Evolutionary conservation across 2,888 invertebrate genomes (phyloP), one percentile per base, ranked within the genome.

Genomic region (Sinohyriopsis cumingii): DNA sequence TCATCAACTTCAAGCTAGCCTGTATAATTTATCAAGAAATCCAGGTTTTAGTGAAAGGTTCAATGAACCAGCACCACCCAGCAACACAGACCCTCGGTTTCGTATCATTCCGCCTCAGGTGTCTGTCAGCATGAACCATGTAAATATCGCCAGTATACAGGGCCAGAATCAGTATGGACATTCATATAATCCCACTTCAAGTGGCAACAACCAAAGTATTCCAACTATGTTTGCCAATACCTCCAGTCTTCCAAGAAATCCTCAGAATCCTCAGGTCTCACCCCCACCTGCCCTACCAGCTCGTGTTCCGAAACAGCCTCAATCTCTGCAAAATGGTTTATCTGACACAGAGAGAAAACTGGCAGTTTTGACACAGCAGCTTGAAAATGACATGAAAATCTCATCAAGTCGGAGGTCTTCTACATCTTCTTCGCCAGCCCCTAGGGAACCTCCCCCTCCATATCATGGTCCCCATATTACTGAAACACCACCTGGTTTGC

Each of bases 401-500:
- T 78, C 82, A 18, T 76, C 82, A 56, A 77, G 80, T 59, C 73
- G 78, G 5, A 74, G 78, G 59, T 75, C 80, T 18, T 63, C 76
- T 55, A 76, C 80, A 22, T 75, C 78, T n/a, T 68, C 71, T 53
- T 67, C 76, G 9, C 65, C 74, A 57, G 67, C 65, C 45, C 80
- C 76, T 33, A 76, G 72, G 69, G 79, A 76, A 69, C 86, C 86
- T 19, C 87, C 89, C 19, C 89, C 88, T 20, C 89, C 89, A 9
- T 89, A 89, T 74, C 87, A 88, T 77, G 89, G 89, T 24, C 87
- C 88, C 12, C 88, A 89, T 75, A 87, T 85, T 71, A 87, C 88
- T 15, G 82, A 87, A 71, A 79, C 83, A 22, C 78, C 81, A 72
- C 79, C 81, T 53, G 80, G 81, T 54, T 69, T 78, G 54, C 78